phyloP scores from a whole-genome alignment of 2,888 invertebrate genomes.

The Papilio demoleus region DNA sequence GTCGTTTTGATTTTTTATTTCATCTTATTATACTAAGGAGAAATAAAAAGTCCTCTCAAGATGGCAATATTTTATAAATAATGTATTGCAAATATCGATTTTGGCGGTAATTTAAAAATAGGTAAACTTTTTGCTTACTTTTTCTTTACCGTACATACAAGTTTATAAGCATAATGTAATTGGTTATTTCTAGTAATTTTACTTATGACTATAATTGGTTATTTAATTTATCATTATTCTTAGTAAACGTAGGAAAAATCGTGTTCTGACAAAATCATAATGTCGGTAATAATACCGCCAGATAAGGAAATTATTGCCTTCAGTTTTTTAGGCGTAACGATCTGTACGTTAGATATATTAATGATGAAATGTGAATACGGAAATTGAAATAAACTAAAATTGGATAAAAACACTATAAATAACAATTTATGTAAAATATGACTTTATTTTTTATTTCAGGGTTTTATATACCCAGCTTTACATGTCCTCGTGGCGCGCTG shows the following conservation, averaged over 20 bases:
- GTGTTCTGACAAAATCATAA: conserved; percentile 10
- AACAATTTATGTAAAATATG: background rate
- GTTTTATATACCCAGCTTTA: conserved; percentile 85
- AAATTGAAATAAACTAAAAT: conserved; percentile 1
- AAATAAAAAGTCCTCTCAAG: too few relatives aligned
- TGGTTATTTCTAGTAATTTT: background rate
- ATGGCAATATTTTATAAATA: too few relatives aligned
- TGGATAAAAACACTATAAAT: background rate
- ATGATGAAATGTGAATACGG: background rate
- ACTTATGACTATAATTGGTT: background rate
- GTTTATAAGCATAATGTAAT: background rate
- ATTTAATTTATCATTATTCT: background rate
- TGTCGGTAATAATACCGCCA: conserved; percentile 5
- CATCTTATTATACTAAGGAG: too few relatives aligned
- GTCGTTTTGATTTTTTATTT: too few relatives aligned
- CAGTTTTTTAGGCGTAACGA: conserved; percentile 1
- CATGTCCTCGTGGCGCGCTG: conserved; percentile 87
- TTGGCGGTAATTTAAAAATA: too few relatives aligned
- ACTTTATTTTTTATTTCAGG: conserved; percentile 63
- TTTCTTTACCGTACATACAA: too few relatives aligned
- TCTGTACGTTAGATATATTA: background rate
- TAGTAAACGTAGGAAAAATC: conserved; percentile 13
- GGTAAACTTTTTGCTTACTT: too few relatives aligned
- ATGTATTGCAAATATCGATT: too few relatives aligned
- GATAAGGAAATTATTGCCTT: conserved; percentile 8